Conservation (phyloP, 2,113 vertebrate genomes). For the Condylura cristata region DNA sequence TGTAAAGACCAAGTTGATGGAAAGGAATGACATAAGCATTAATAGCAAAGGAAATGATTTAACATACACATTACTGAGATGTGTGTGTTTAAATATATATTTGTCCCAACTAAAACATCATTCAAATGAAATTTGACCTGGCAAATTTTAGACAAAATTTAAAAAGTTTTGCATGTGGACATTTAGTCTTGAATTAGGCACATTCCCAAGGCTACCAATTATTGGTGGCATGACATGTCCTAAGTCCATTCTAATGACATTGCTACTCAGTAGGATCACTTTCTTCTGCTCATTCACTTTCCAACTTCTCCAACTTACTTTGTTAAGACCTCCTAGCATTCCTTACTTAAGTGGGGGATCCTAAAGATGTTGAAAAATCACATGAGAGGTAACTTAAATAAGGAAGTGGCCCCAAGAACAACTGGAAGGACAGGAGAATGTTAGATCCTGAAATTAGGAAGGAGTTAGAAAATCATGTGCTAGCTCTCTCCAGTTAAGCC, state of each 20-base stretch:
- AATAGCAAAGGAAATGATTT: not conserved
- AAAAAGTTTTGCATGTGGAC: not conserved
- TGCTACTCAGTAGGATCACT: not conserved
- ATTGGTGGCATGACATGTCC: not conserved
- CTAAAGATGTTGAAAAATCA: not conserved
- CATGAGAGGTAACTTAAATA: not conserved
- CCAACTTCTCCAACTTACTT: not conserved
- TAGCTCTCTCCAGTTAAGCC: not conserved
- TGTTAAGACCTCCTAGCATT: not conserved
- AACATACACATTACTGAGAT: not conserved
- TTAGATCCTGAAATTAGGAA: not conserved
- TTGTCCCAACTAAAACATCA: not conserved
- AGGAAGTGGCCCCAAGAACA: not conserved
- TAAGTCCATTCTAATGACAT: not conserved
- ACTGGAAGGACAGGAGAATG: not conserved
- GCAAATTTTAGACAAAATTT: not conserved
- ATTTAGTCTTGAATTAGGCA: not conserved
- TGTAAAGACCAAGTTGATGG: not conserved
- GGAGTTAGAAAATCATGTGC: no score
- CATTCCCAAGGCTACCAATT: not conserved
- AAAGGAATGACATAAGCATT: not conserved
- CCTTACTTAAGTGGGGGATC: not conserved
- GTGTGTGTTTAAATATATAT: not conserved
- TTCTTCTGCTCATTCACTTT: not conserved
- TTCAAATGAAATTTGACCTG: slow-evolving; percentile 10